Conservation (phyloP, 2,113 vertebrate species). For the Toxotes jaculatrix region DNA sequence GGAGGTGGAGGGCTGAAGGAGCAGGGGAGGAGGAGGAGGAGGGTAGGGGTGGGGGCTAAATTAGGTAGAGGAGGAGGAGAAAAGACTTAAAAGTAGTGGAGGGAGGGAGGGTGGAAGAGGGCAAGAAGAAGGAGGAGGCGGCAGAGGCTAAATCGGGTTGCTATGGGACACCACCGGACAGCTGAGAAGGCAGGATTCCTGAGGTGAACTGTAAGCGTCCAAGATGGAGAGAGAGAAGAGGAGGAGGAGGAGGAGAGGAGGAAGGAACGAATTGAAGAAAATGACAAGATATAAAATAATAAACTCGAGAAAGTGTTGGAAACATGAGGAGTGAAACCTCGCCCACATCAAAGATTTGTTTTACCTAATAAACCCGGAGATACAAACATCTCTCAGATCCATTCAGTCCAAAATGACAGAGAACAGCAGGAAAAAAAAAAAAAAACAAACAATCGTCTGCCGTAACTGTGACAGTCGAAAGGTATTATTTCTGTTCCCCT, state of each 20-base stretch:
- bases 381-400: conserved; percentile 6
- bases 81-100: neutral
- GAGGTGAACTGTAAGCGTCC: conserved; percentile 69
- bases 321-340: conserved; percentile 2
- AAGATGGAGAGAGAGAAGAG: conserved; percentile 52
- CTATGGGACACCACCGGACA: conserved; percentile 80
- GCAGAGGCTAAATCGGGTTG: conserved; percentile 76
- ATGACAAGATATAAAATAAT: conserved; percentile 47
- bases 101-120: conserved; percentile 1
- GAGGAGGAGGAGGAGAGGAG: neutral
- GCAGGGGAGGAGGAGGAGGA: conserved; percentile 11
- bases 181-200: conserved; percentile 84
- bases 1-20: neutral
- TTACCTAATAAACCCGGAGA: conserved; percentile 3
- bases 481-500: neutral
- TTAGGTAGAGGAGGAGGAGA: conserved; percentile 34
- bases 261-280: conserved; percentile 58
- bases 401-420: conserved; percentile 23
- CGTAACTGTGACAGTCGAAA: neutral
- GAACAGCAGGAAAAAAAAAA: neutral
- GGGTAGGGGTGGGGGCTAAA: conserved; percentile 36
- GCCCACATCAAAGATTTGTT: conserved; percentile 26
- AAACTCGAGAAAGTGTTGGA: conserved; percentile 28
- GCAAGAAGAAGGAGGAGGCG: neutral
- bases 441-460: conserved; percentile 22